phyloP scores from a whole-genome alignment of 64 coral and sea anemone genomes.

The Cladopsammia gracilis region DNA sequence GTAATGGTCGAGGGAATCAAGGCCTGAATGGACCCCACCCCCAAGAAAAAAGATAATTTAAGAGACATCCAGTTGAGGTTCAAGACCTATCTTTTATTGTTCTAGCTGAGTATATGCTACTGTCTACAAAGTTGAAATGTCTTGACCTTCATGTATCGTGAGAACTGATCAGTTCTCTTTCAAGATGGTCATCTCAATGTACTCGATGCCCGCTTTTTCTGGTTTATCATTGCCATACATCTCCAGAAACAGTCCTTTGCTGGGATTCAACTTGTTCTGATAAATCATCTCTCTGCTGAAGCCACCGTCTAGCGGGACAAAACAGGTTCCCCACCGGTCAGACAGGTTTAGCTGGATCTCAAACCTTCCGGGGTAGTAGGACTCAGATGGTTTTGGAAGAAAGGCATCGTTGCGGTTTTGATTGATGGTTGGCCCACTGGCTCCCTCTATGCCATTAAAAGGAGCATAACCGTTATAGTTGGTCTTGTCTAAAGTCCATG shows the following conservation, averaged over 20 bases:
- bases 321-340: constrained; percentile 51
- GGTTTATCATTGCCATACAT: constrained; percentile 11
- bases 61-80: no score
- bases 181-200: constrained; percentile 17
- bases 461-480: neutral
- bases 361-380: constrained; percentile 28
- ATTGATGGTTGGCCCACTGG: neutral
- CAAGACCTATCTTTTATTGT: no score
- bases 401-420: neutral
- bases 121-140: no score
- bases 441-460: constrained; percentile 16
- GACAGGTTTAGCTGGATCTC: constrained; percentile 11
- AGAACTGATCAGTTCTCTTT: neutral
- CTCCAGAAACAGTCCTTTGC: constrained; percentile 16
- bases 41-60: no score
- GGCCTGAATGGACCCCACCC: no score
- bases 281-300: constrained; percentile 19
- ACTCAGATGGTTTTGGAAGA: neutral
- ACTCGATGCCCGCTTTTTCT: constrained; percentile 22
- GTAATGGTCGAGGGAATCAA: no score
- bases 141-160: no score
- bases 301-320: constrained; percentile 12
- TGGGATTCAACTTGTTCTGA: neutral
- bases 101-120: no score
- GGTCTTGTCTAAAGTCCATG: neutral